Percentiles rank a stretch among this genome's conserved stretches.
Conservation (phyloP, 2,113 vertebrate genomes). For the Rhinoderma darwinii region DNA sequence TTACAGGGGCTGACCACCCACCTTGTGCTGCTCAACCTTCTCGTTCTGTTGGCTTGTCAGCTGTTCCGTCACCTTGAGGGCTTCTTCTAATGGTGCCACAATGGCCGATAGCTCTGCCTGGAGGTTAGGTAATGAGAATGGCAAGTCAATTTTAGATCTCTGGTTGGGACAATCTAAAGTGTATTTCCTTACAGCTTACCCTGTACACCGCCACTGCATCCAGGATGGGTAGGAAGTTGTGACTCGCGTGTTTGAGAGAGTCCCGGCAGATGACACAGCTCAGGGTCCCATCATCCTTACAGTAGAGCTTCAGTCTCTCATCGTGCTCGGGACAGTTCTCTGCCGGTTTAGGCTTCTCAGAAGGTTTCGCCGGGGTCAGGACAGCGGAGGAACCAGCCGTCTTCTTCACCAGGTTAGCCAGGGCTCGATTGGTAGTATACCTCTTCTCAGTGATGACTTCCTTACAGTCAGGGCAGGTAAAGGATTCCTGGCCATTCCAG, state of each 20-base stretch:
- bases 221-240: constrained; percentile 61
- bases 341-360: constrained; percentile 58
- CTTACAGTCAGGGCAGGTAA: too few relatives aligned
- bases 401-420: too few relatives aligned
- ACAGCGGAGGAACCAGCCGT: too few relatives aligned
- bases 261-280: constrained; percentile 66
- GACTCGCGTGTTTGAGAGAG: constrained; percentile 63
- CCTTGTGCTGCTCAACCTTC: constrained; percentile 52
- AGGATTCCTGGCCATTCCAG: too few relatives aligned
- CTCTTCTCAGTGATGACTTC: too few relatives aligned
- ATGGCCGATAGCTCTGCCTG: constrained; percentile 47
- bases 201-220: constrained; percentile 50
- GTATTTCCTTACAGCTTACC: not conserved
- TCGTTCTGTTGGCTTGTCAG: constrained; percentile 38
- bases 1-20: not conserved
- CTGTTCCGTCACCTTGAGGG: constrained; percentile 49
- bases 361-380: not conserved
- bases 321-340: constrained; percentile 62
- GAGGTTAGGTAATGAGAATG: not conserved
- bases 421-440: too few relatives aligned
- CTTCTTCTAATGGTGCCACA: constrained; percentile 40
- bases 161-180: too few relatives aligned
- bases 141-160: not conserved
- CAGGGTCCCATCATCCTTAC: constrained; percentile 63
- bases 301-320: constrained; percentile 67